Evolutionary conservation across 2,797 vertebrate species (phyloP), one percentile per base, ranked within the genome.

Genomic region (Helostoma temminkii): DNA sequence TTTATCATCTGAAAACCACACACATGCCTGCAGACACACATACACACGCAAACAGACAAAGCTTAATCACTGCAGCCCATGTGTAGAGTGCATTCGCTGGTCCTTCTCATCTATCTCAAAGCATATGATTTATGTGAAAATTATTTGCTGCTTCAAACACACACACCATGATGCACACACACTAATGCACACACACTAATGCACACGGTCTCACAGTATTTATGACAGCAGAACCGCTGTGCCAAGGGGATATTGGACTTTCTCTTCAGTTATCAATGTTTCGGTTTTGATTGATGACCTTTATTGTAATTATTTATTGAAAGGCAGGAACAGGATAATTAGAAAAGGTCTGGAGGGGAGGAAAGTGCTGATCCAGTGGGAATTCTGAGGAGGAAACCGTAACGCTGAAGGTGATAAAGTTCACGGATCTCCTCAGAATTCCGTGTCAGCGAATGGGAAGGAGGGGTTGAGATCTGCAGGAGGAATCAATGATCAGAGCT

Each of bases 271-370:
- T 94, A 93, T 94, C 93, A 93, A 93, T 93, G 91, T 93, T 93
- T 92, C 88, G 16, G 56, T 87, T 90, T 91, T 93, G 93, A 94
- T 93, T 93, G 93, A 93, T 93, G 90, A 92, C 88, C 91, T 92
- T 90, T 92, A 87, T 88, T 93, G 92, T 94, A 94, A 94, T 94
- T 94, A 94, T 94, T 93, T 94, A 94, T 94, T 91, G 93, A 92
- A 93, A 94, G 92, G 87, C 89, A 83, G 88, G 85, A 89, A 92
- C 85, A 52, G 86, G 91, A 93, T 93, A 92, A 94, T 94, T 93
- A 93, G 88, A 93, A 93, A 92, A 92, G 87, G 83, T 88, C 88
- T 81, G 80, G 70, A 78, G 81, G 80, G 83, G 83, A 85, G 80
- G 86, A 93, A 92, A 88, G 78, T 88, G 89, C 87, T 90, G 92